These are phyloP conservation scores for Agrypnus murinus DNA, from an alignment of 2,888 invertebrate species.

Conservation along the genomic window DNA sequence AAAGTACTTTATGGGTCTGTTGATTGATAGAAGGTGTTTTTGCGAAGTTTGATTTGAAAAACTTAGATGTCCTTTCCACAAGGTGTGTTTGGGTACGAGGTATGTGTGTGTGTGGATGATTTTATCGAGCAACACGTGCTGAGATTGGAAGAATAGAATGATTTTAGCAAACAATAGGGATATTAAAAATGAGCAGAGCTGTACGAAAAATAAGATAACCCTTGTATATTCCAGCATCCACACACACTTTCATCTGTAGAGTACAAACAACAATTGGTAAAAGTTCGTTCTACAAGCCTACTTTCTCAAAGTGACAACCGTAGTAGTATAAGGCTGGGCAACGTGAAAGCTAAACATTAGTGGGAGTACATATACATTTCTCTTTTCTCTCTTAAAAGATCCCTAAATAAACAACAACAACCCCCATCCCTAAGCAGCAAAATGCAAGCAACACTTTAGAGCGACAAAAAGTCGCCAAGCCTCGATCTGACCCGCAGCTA, in stretches of 20 bases:
- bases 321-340: conserved; percentile 54
- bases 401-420: conserved; percentile 50
- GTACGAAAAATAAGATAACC: conserved; percentile 38
- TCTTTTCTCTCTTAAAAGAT: conserved; percentile 61
- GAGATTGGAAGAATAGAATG: too few relatives aligned
- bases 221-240: conserved; percentile 31
- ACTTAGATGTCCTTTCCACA: too few relatives aligned
- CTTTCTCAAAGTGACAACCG: conserved; percentile 69
- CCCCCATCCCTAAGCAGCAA: not conserved
- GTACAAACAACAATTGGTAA: conserved; percentile 65
- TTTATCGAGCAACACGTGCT: too few relatives aligned
- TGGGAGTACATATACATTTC: conserved; percentile 63
- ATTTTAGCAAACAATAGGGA: too few relatives aligned
- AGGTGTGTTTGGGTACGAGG: too few relatives aligned
- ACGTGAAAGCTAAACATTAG: conserved; percentile 64
- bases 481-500: conserved; percentile 35
- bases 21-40: too few relatives aligned
- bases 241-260: conserved; percentile 64
- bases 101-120: too few relatives aligned
- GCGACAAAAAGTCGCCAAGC: conserved; percentile 22
- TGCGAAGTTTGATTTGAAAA: too few relatives aligned
- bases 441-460: not conserved
- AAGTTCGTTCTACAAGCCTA: conserved; percentile 70
- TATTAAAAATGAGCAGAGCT: too few relatives aligned
- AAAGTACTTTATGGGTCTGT: too few relatives aligned